Evolutionary conservation across 30 jellyfish, hydroid and myxozoan species (phyloP).

Genomic region (Aurelia sp.): DNA sequence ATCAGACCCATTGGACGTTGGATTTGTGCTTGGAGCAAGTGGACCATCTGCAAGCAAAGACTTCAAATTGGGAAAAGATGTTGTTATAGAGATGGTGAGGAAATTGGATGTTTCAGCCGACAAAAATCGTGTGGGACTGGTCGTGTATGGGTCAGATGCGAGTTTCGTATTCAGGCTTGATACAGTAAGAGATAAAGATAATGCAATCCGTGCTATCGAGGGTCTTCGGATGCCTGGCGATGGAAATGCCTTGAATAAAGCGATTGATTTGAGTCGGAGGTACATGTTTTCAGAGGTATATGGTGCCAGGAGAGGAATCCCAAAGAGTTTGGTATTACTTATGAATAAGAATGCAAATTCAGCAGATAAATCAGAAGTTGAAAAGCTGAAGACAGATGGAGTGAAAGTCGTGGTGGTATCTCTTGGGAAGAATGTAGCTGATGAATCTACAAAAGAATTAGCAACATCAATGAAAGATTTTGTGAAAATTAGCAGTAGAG

Average conservation of each 20-base stretch:
- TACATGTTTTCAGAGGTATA: constrained; percentile 27
- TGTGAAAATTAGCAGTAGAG: background rate
- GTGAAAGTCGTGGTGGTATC: constrained; percentile 29
- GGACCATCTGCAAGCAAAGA: constrained; percentile 44
- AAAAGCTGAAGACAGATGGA: constrained; percentile 15
- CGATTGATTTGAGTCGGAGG: constrained; percentile 65
- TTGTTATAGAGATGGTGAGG: constrained; percentile 15
- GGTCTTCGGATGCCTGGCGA: background rate
- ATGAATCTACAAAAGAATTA: background rate
- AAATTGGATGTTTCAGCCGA: constrained; percentile 17
- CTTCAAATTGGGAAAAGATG: constrained; percentile 32
- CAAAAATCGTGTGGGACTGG: constrained; percentile 32
- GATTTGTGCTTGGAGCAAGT: constrained; percentile 57
- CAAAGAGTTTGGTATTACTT: constrained; percentile 67
- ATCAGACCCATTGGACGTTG: constrained; percentile 39
- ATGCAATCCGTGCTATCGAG: background rate
- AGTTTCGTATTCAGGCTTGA: constrained; percentile 4
- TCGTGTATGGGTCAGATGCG: constrained; percentile 30
- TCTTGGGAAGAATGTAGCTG: constrained; percentile 29
- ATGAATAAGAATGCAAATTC: constrained; percentile 7
- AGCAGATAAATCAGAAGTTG: background rate
- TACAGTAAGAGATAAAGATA: background rate
- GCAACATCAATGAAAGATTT: background rate
- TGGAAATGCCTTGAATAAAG: constrained; percentile 14
- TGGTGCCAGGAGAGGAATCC: constrained; percentile 65